phyloP scores from a whole-genome alignment of 2,797 vertebrate species.

The Limnodromus scolopaceus region DNA sequence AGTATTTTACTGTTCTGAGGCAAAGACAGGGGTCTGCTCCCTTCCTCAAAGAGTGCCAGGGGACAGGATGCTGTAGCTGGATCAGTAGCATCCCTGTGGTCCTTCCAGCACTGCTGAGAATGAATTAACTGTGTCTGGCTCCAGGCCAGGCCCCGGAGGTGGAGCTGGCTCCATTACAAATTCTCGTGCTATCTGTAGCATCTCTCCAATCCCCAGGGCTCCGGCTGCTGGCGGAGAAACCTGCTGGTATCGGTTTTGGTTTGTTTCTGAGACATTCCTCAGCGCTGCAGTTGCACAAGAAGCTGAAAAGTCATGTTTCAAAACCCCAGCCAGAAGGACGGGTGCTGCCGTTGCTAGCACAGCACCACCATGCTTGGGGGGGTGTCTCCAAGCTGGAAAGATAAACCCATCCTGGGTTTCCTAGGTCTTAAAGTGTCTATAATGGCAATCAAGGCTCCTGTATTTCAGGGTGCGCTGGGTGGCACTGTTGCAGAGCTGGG shows the following conservation, averaged over 20 bases:
- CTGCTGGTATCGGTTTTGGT: not conserved
- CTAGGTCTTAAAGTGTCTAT: not conserved
- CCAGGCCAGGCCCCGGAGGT: not conserved
- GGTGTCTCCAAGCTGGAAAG: not conserved
- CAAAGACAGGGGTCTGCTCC: not conserved
- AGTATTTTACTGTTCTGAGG: not conserved
- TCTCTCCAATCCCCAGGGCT: not conserved
- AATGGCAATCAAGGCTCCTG: accelerated
- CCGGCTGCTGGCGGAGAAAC: not conserved
- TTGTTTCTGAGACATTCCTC: constrained; percentile 12
- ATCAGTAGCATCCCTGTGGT: not conserved
- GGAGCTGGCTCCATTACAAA: not conserved
- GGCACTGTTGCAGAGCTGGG: constrained; percentile 35
- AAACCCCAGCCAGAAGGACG: not conserved
- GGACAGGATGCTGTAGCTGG: not conserved
- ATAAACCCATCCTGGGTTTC: not conserved
- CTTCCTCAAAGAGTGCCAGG: not conserved
- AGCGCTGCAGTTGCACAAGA: not conserved
- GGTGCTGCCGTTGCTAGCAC: not conserved
- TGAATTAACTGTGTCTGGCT: not conserved
- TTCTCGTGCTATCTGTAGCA: not conserved
- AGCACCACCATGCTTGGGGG: accelerated
- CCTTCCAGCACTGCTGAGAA: not conserved
- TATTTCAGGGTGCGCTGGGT: not conserved
- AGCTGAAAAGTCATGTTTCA: not conserved